phyloP scores from a whole-genome alignment of 1,140 invertebrate genomes.

The Chionoecetes opilio region DNA sequence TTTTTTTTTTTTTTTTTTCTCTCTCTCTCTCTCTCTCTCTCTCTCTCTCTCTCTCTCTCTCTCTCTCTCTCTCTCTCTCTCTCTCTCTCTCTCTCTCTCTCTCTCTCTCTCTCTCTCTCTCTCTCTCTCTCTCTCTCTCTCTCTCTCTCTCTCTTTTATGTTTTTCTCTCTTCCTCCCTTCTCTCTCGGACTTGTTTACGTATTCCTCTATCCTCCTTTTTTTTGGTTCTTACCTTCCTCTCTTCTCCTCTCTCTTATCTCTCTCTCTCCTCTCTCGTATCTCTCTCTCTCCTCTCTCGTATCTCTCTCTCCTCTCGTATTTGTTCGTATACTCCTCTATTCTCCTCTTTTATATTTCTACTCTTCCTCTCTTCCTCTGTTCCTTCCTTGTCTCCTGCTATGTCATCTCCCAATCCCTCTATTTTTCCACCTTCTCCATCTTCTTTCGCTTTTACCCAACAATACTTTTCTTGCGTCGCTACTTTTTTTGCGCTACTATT shows the following conservation, averaged over 20 bases:
- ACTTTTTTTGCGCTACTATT: neutral
- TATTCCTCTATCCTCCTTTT: too few species aligned
- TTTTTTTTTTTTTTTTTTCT: neutral
- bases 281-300: too few species aligned
- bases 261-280: too few species aligned
- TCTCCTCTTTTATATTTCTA: too few species aligned
- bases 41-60: neutral
- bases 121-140: too few species aligned
- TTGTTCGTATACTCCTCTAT: too few species aligned
- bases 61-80: constrained; percentile 16
- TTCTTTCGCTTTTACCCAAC: neutral
- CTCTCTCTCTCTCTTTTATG: neutral
- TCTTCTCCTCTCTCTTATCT: neutral
- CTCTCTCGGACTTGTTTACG: too few species aligned
- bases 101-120: too few species aligned
- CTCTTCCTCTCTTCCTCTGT: too few species aligned
- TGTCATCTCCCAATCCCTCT: too few species aligned
- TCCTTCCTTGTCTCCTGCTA: too few species aligned
- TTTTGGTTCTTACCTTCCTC: neutral
- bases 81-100: neutral
- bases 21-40: neutral
- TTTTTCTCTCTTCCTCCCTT: constrained; percentile 42
- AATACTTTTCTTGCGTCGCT: neutral
- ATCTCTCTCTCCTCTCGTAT: too few species aligned
- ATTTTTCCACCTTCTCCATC: neutral